Conservation (phyloP, 2,113 vertebrate species). For the Oreochromis aureus region DNA sequence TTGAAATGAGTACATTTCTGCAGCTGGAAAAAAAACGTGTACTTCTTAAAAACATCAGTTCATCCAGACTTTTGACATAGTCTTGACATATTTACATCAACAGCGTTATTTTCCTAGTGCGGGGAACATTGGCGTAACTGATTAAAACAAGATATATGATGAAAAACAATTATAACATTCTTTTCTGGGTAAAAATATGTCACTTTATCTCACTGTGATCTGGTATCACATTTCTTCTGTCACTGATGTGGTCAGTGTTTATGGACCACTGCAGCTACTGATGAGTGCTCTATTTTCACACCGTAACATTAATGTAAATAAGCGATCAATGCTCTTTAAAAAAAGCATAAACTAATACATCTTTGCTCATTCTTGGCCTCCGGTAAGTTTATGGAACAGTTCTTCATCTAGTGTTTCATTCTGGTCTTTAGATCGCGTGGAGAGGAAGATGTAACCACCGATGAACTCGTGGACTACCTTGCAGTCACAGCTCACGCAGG, state of each 20-base stretch:
- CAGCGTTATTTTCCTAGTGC: neutral
- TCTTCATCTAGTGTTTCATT: constrained; percentile 95
- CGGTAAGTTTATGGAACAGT: constrained; percentile 94
- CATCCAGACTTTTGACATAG: neutral
- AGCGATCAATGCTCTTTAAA: neutral
- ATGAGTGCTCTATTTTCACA: neutral
- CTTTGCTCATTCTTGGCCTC: constrained; percentile 84
- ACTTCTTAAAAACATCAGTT: neutral
- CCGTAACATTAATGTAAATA: neutral
- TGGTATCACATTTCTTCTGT: neutral
- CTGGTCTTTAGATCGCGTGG: constrained; percentile 95
- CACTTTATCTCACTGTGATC: neutral
- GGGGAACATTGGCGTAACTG: neutral
- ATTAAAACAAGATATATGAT: neutral
- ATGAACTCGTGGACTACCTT: constrained; percentile 96
- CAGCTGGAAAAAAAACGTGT: neutral
- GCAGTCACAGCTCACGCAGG: constrained; percentile 87
- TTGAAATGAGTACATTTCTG: neutral
- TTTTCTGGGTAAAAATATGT: neutral
- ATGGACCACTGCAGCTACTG: neutral
- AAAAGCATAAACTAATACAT: neutral
- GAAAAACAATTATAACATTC: neutral
- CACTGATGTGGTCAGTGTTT: neutral
- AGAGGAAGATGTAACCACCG: constrained; percentile 97
- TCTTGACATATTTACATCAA: constrained; percentile 35